These are phyloP conservation scores for Rhynchonycteris naso DNA, from an alignment of 2,797 vertebrate genomes.

Conservation along the genomic window DNA sequence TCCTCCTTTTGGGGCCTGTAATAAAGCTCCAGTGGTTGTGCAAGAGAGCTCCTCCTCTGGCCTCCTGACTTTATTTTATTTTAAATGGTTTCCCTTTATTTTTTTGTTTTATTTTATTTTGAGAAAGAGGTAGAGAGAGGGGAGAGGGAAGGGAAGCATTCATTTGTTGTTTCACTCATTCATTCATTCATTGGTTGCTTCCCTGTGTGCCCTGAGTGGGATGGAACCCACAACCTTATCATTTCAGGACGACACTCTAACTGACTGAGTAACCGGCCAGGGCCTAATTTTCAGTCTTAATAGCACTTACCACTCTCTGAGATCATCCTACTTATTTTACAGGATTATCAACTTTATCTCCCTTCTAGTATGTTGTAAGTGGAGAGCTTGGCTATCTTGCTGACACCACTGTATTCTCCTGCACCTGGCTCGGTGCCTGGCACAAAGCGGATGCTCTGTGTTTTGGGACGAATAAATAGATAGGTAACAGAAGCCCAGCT, in stretches of 20 bases:
- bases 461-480: constrained; percentile 32
- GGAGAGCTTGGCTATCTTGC: constrained; percentile 9
- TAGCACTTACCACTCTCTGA: background rate
- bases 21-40: background rate
- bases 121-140: no score
- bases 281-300: background rate
- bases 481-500: background rate
- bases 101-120: background rate
- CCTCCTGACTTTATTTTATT: background rate
- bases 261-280: no score
- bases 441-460: background rate
- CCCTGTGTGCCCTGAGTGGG: no score
- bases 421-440: background rate
- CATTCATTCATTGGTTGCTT: no score
- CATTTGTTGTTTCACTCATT: no score
- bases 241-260: no score
- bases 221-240: no score
- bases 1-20: background rate
- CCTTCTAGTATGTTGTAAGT: background rate
- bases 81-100: background rate
- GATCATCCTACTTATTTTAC: background rate
- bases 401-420: background rate
- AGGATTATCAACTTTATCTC: background rate
- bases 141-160: no score
- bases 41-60: background rate